Evolutionary conservation across 1,140 invertebrate species (phyloP).

Genomic region (Probaryconus sp.): DNA sequence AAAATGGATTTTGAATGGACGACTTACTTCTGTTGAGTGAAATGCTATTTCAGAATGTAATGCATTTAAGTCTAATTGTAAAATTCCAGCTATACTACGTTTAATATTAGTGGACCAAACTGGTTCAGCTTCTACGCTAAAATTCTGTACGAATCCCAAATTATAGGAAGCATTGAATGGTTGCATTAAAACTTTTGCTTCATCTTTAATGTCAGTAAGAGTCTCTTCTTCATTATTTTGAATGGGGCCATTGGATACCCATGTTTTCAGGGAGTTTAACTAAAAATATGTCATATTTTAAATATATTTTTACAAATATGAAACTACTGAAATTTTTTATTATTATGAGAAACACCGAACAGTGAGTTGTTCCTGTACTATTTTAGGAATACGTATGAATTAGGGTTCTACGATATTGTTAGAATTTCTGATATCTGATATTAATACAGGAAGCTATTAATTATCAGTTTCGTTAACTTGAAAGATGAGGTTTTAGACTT

Average conservation of each 20-base stretch:
- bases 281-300: conserved; percentile 10
- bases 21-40: conserved; percentile 72
- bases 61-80: conserved; percentile 78
- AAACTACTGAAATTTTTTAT: too few species aligned
- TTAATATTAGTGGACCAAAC: conserved; percentile 85
- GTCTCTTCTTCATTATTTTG: conserved; percentile 36
- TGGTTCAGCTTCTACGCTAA: conserved; percentile 77
- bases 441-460: too few species aligned
- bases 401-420: too few species aligned
- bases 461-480: too few species aligned
- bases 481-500: too few species aligned
- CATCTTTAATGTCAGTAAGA: conserved; percentile 52
- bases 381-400: too few species aligned
- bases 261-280: conserved; percentile 64
- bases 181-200: conserved; percentile 67
- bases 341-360: too few species aligned
- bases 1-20: background rate
- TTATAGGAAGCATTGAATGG: conserved; percentile 73
- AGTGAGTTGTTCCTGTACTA: too few species aligned
- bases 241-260: conserved; percentile 68
- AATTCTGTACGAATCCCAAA: conserved; percentile 72
- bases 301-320: too few species aligned
- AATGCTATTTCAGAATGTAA: conserved; percentile 70
- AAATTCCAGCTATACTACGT: conserved; percentile 81
- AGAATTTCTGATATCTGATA: too few species aligned